Base-by-base conservation (phyloP, 1,140 invertebrate species). In the Drosophila pseudoananassae region DNA sequence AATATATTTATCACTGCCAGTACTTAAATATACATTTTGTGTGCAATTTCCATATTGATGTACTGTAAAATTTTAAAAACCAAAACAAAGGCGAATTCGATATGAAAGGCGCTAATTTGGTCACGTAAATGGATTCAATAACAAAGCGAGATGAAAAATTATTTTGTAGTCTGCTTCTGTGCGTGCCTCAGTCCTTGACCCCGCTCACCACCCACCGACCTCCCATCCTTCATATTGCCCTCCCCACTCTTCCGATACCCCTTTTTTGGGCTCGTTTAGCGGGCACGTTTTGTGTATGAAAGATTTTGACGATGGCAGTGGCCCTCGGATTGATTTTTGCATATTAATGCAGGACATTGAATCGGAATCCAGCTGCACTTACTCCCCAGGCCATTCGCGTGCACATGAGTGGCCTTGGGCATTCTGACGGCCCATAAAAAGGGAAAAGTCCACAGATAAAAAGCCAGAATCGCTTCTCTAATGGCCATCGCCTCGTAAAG, bases 241-340 rank as follows among this genome's bases (percentile, higher is more conserved):
- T 31, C 17, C 46, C 1, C 5, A 25, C 36, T 12, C 20, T 8
- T 5, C 8, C 36, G 6, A n/a, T 8, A 31, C 9, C 15, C 38
- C 15, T n/a, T 50, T 38, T 17, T 27, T 27, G 12, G 27, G 8
- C 20, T 51, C 46, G 20, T 53, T 51, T 40, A 31, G 51, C 20
- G 25, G 27, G 74, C 79, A 83, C 79, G 75, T 78, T 78, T 70
- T 52, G 60, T 31, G 50, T 57, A 83, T 83, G 68, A 71, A 78
- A 59, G 40, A 61, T 76, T 66, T 84, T 76, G 65, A 83, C 69
- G 56, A 59, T 58, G 50, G 20, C 53, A 47, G 8, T 45, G 43
- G 49, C 54, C 49, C 53, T 51, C 54, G 31, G 49, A 84, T 84
- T 84, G 80, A 72, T 79, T 83, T 79, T 72, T 50, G 45, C 63